These are phyloP conservation scores for Pristionchus arcanus DNA, from an alignment of 2,888 invertebrate genomes.

Conservation along the genomic window DNA sequence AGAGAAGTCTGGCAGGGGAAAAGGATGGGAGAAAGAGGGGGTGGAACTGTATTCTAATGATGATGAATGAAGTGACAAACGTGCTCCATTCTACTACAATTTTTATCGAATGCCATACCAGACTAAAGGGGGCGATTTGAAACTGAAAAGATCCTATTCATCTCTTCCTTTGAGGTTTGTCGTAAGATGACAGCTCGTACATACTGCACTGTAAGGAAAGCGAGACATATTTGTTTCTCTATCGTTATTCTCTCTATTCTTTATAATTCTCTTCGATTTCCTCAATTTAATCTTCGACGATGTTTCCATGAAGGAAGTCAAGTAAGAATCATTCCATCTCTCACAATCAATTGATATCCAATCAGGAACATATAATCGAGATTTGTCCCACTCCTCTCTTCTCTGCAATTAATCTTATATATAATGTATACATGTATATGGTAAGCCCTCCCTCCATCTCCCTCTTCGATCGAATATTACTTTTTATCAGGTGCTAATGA, in stretches of 20 bases:
- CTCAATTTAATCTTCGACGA: slow-evolving; percentile 77
- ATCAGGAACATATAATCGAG: slow-evolving; percentile 76
- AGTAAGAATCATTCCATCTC: slow-evolving; percentile 58
- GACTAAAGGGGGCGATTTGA: neutral
- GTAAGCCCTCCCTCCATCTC: slow-evolving; percentile 8
- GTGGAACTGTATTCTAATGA: neutral
- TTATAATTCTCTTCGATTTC: slow-evolving; percentile 78
- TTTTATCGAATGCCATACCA: neutral
- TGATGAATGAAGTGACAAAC: neutral
- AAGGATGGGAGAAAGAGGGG: neutral
- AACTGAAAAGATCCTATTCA: neutral
- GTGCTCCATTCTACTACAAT: neutral
- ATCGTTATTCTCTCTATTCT: slow-evolving; percentile 71
- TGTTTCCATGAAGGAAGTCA: slow-evolving; percentile 75
- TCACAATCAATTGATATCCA: neutral
- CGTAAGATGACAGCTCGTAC: slow-evolving; percentile 63
- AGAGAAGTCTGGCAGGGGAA: neutral
- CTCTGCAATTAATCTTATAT: slow-evolving; percentile 75
- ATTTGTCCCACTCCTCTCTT: slow-evolving; percentile 78
- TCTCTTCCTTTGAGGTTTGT: slow-evolving; percentile 70
- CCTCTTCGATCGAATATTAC: neutral
- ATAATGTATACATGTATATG: slow-evolving; percentile 79
- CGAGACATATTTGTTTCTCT: slow-evolving; percentile 70
- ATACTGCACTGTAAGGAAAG: slow-evolving; percentile 75
- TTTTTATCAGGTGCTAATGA: slow-evolving; percentile 74